Evolutionary conservation across 2,888 invertebrate genomes (phyloP).

Genomic region (Leptodirus hochenwartii): DNA sequence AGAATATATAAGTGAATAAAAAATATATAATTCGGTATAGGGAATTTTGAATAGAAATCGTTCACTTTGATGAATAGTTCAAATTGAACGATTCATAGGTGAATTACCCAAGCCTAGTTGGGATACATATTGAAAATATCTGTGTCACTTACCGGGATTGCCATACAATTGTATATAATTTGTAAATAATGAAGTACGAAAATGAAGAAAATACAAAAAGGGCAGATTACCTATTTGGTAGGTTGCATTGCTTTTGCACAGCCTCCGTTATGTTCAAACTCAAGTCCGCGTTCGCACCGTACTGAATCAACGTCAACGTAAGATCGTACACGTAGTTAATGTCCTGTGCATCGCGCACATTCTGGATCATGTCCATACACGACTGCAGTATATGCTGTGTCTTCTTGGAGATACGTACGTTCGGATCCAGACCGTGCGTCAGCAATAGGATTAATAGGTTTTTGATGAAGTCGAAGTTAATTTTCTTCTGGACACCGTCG

Average conservation of each 20-base stretch:
- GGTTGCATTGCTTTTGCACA: slow-evolving; percentile 24
- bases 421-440: slow-evolving; percentile 48
- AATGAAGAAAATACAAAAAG: no score
- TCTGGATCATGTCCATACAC: slow-evolving; percentile 48
- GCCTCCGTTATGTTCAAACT: slow-evolving; percentile 32
- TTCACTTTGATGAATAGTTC: no score
- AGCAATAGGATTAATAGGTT: slow-evolving; percentile 44
- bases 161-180: no score
- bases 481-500: slow-evolving; percentile 44
- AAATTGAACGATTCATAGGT: no score
- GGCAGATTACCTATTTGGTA: no score
- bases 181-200: no score
- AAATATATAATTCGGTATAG: no score
- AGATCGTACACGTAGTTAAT: slow-evolving; percentile 49
- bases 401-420: slow-evolving; percentile 36
- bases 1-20: no score
- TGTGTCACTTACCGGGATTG: no score
- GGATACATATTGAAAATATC: no score
- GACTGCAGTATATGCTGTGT: slow-evolving; percentile 54
- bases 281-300: slow-evolving; percentile 55
- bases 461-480: slow-evolving; percentile 51
- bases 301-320: slow-evolving; percentile 49
- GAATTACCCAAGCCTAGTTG: no score
- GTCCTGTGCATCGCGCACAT: slow-evolving; percentile 45
- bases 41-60: no score